A percentile compares a stretch with the other conserved stretches of the same genome.
Conservation (phyloP, 1,140 invertebrate genomes). For the Diachasmimorpha longicaudata region DNA sequence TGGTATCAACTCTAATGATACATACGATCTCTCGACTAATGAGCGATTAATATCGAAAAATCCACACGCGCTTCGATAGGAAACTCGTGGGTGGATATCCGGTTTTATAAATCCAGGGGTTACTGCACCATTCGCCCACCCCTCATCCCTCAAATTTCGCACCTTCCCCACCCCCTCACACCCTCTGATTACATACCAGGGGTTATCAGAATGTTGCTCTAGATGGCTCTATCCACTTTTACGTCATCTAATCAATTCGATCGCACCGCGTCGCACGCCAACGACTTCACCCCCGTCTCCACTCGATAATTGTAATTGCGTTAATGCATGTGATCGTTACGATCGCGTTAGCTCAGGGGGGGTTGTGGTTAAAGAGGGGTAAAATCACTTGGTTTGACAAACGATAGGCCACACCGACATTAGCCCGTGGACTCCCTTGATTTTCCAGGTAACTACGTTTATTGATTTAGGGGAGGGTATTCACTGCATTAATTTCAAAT, state of each 20-base stretch:
- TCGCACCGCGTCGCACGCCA: constrained; percentile 9
- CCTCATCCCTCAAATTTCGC: neutral
- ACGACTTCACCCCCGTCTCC: neutral
- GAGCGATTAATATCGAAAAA: constrained; percentile 16
- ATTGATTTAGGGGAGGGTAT: neutral
- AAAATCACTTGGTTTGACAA: constrained; percentile 4
- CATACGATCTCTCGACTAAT: neutral
- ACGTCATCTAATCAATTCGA: constrained; percentile 32
- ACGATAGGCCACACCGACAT: neutral
- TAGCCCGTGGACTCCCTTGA: neutral
- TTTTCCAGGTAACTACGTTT: neutral
- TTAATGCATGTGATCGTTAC: constrained; percentile 31
- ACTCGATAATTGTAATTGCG: constrained; percentile 32
- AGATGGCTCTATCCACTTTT: constrained; percentile 14
- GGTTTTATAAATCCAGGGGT: constrained; percentile 2
- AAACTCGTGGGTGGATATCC: neutral
- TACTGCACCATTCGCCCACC: neutral
- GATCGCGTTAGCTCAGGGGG: neutral
- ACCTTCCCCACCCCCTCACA: neutral
- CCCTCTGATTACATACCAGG: neutral
- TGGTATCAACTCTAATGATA: neutral
- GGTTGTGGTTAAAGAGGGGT: constrained; percentile 5
- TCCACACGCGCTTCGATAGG: neutral
- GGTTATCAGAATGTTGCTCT: neutral
- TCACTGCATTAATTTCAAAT: neutral